Evolutionary conservation across 2,888 invertebrate genomes (phyloP).

Genomic region (Yponomeuta cagnagella): DNA sequence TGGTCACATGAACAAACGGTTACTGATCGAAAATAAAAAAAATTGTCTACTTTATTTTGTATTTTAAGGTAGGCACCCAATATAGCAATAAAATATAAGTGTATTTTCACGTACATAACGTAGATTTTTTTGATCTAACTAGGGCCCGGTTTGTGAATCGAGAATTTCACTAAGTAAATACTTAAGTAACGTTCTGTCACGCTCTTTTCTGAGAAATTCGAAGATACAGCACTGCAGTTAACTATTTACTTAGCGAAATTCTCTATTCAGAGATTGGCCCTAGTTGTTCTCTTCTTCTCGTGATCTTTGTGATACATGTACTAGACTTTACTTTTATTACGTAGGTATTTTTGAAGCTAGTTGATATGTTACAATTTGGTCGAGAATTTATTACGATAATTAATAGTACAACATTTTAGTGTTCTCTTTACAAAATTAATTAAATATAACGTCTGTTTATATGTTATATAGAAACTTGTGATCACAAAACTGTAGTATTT

Average conservation of each 20-base stretch:
- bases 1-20: background rate
- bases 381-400: background rate
- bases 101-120: background rate
- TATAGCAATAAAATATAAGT: background rate
- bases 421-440: conserved; percentile 4
- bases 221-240: no score
- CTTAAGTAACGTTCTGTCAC: no score
- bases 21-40: background rate
- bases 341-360: background rate
- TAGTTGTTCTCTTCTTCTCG: background rate
- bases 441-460: background rate
- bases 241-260: no score
- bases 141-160: background rate
- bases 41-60: background rate
- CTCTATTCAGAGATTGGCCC: no score
- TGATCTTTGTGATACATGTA: background rate
- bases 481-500: background rate
- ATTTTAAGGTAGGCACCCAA: background rate
- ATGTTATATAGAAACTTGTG: background rate
- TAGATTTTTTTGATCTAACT: background rate
- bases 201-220: no score
- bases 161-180: no score
- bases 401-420: conserved; percentile 4
- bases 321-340: background rate
- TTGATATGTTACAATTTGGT: background rate